These are phyloP conservation scores for Tapera naevia DNA, from an alignment of 2,797 vertebrate genomes.

Conservation along the genomic window DNA sequence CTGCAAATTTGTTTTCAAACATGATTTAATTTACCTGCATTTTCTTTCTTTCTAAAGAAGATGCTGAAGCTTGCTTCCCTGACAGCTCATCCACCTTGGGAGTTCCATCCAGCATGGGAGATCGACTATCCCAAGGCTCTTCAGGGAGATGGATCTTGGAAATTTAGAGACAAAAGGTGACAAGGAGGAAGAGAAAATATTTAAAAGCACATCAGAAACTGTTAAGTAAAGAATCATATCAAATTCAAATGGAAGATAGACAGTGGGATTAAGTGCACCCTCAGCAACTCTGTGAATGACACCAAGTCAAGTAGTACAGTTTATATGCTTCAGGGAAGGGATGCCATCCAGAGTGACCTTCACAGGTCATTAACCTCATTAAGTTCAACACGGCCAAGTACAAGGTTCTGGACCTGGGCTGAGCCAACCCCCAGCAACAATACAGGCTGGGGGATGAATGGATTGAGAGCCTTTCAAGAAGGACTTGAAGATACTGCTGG, in stretches of 20 bases:
- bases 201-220: background rate
- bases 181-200: background rate
- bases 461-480: background rate
- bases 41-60: slow-evolving; percentile 58
- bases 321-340: background rate
- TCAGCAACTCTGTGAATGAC: background rate
- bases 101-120: background rate
- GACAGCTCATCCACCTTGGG: background rate
- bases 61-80: slow-evolving; percentile 18
- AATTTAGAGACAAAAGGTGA: background rate
- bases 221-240: background rate
- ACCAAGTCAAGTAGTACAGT: fast-evolving
- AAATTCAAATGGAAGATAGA: background rate
- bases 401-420: fast-evolving
- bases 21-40: slow-evolving; percentile 23
- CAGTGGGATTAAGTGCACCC: background rate
- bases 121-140: background rate
- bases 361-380: background rate
- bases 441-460: fast-evolving
- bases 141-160: background rate
- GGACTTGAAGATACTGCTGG: background rate
- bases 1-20: background rate
- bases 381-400: background rate
- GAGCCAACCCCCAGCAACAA: fast-evolving
- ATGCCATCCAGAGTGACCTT: background rate